Evolutionary conservation across 1,140 invertebrate species (phyloP).

Genomic region (Phortica variegata): DNA sequence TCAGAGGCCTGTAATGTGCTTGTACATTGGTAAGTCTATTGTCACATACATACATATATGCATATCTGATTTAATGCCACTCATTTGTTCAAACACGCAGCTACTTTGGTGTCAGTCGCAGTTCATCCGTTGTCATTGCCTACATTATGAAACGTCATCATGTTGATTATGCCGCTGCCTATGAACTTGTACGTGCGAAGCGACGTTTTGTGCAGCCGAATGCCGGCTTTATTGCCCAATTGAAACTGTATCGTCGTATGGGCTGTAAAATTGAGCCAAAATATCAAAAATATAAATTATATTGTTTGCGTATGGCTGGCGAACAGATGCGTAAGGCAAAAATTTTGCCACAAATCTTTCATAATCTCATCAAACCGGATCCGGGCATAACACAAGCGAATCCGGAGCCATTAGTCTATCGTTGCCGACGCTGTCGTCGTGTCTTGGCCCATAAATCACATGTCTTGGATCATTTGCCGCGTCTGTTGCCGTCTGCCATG

Average conservation of each 20-base stretch:
- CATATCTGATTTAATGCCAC: neutral
- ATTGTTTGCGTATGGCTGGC: constrained; percentile 74
- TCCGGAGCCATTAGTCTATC: constrained; percentile 78
- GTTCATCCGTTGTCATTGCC: constrained; percentile 78
- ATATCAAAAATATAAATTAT: constrained; percentile 74
- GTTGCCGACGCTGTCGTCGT: constrained; percentile 76
- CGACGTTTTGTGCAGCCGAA: constrained; percentile 71
- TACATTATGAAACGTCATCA: constrained; percentile 82
- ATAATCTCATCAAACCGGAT: constrained; percentile 76
- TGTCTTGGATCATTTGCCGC: constrained; percentile 67
- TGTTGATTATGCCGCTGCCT: constrained; percentile 71
- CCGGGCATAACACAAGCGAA: constrained; percentile 72
- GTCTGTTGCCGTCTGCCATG: too few species aligned
- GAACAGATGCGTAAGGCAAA: constrained; percentile 79
- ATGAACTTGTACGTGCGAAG: constrained; percentile 66
- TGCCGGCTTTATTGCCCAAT: constrained; percentile 72
- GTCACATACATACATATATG: neutral
- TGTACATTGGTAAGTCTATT: constrained; percentile 76
- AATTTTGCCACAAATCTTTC: constrained; percentile 76
- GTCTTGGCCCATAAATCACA: constrained; percentile 77
- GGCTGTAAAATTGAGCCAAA: constrained; percentile 69
- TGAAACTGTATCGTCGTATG: constrained; percentile 78
- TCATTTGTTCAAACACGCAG: constrained; percentile 42
- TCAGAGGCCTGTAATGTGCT: constrained; percentile 64
- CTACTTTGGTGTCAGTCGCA: constrained; percentile 84